phyloP scores from a whole-genome alignment of 2,113 vertebrate genomes.

The Lepus timidus region DNA sequence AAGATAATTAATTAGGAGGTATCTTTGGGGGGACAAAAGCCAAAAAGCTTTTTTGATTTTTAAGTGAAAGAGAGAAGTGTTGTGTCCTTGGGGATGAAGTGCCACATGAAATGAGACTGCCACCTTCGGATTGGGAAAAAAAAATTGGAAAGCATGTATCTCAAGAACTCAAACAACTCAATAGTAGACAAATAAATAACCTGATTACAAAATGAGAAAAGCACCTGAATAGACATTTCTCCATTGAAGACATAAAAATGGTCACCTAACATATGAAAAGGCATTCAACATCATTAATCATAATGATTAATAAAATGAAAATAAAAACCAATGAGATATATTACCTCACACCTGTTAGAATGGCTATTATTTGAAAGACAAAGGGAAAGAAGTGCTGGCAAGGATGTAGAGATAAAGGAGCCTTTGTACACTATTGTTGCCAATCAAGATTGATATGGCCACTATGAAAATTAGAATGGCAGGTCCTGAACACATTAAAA shows the following conservation, averaged over 20 bases:
- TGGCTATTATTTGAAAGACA: neutral
- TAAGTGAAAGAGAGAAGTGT: neutral
- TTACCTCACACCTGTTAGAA: neutral
- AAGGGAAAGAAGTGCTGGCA: rapidly evolving
- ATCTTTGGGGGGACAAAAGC: neutral
- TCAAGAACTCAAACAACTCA: neutral
- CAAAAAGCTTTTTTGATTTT: neutral
- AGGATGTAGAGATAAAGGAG: neutral
- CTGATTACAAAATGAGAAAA: neutral
- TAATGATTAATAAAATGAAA: neutral
- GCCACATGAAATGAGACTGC: neutral
- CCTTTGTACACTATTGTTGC: neutral
- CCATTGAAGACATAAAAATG: neutral
- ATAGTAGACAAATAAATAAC: neutral
- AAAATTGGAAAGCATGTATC: neutral
- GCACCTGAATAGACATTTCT: neutral
- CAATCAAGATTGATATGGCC: neutral
- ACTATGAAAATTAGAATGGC: neutral
- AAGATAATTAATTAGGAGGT: neutral
- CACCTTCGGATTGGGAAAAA: neutral
- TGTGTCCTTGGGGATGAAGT: neutral
- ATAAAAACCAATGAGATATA: neutral
- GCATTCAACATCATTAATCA: neutral
- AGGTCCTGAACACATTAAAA: neutral
- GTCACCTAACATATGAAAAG: neutral